Conservation (phyloP, 2,797 vertebrate genomes). For the Cygnus olor region DNA sequence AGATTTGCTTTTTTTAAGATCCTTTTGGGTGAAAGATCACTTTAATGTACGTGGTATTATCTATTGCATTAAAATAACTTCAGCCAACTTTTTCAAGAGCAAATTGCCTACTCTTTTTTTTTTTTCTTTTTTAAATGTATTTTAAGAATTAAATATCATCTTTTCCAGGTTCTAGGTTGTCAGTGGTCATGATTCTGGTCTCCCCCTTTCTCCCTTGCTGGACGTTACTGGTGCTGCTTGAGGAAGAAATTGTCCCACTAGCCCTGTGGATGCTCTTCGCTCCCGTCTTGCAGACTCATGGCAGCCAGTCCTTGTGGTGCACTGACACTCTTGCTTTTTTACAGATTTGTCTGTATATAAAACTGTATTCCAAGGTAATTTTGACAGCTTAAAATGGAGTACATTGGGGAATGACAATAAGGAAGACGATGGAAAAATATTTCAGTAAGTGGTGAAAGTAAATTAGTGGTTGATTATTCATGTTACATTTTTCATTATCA, state of each 20-base stretch:
- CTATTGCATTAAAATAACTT: neutral
- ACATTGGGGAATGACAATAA: neutral
- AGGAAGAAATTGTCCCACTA: neutral
- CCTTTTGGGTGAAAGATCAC: neutral
- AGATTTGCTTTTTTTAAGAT: neutral
- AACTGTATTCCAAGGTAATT: neutral
- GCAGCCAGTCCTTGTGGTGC: accelerated
- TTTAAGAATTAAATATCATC: neutral
- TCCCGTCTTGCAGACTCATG: neutral
- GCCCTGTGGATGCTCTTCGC: neutral
- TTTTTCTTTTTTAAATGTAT: neutral
- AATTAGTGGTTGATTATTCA: neutral
- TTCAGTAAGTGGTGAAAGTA: neutral
- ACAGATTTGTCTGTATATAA: neutral
- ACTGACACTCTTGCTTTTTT: neutral
- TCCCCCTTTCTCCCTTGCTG: neutral
- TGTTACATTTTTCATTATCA: neutral
- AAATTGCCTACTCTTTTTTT: neutral
- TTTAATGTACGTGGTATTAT: neutral
- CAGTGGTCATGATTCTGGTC: no score
- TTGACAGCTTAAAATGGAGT: neutral
- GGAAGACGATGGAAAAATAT: neutral
- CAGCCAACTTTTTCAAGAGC: neutral
- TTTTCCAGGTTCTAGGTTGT: neutral
- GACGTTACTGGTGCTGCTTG: neutral